Base-by-base conservation (phyloP, 2,888 invertebrate species). In the Caenorhabditis uteleia region DNA sequence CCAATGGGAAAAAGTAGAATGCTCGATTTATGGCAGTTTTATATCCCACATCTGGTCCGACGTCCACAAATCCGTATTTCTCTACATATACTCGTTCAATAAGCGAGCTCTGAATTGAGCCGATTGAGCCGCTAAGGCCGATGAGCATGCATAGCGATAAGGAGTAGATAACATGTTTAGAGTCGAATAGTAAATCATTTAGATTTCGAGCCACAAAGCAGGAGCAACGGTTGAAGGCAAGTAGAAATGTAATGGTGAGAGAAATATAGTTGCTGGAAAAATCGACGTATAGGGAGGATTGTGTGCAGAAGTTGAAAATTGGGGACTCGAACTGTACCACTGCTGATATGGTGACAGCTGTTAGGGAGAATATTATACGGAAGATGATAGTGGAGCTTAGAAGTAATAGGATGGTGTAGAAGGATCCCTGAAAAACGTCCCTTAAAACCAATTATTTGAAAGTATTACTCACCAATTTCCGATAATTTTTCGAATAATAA, bases 1-100 rank as follows among this genome's bases (percentile, higher is more conserved):
- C 49, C 20, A 44, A n/a, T 5, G 56, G 56, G n/a, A 57, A 57
- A 14, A 57, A 49, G 31, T 49, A 49, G 25, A 49, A 57, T 4
- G 49, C 0, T 0, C 56, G 56, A 36, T 57, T 49, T 12, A 49
- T 49, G 20, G 39, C 47, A 14, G 31, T 39, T 49, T 39, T 21
- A n/a, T 21, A 49, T 16, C 49, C 49, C 14, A 26, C 29, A 18
- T 38, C 31, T 6, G 29, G 49, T 14, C 40, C 49, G 21, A 12
- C 6, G 29, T 49, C 39, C 8, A 49, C 49, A 31, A 49, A 29
- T 6, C 49, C 49, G n/a, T 21, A 2, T 33, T 21, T 33, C 3
- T 26, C 20, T 8, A 49, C 7, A 12, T 39, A 49, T 3, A 3
- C 12, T 29, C 50, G 6, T 23, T 29, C 14, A 3, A 50, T 23